phyloP scores from a whole-genome alignment of 1,140 invertebrate genomes.

The Megathymus violae region DNA sequence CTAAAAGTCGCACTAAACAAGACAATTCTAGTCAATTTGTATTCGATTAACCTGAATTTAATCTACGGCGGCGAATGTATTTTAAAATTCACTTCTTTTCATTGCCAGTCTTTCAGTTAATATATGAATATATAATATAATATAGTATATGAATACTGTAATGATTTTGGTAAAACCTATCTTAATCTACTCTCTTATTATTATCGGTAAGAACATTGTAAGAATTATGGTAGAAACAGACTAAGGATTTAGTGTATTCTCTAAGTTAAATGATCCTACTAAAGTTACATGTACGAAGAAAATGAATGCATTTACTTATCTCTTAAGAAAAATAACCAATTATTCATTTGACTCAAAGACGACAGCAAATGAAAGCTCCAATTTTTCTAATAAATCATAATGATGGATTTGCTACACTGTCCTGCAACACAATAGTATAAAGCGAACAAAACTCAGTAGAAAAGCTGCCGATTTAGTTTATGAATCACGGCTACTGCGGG shows the following conservation, averaged over 20 bases:
- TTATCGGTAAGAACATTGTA: too few species aligned
- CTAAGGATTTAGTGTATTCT: too few species aligned
- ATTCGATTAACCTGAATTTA: neutral
- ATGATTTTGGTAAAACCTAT: too few species aligned
- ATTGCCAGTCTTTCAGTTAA: too few species aligned
- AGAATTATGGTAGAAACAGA: too few species aligned
- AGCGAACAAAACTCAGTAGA: constrained; percentile 23
- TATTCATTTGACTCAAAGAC: neutral
- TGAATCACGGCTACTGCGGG: constrained; percentile 27
- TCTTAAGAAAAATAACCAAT: neutral
- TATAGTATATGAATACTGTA: too few species aligned
- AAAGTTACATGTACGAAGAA: too few species aligned
- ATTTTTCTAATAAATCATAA: constrained; percentile 13
- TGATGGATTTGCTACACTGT: constrained; percentile 17
- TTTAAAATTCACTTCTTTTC: neutral
- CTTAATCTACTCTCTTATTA: too few species aligned
- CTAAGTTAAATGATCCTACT: too few species aligned
- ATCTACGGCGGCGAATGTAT: neutral
- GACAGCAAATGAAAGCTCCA: constrained; percentile 1
- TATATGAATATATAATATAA: too few species aligned
- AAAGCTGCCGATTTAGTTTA: constrained; percentile 29
- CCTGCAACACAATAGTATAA: constrained; percentile 15
- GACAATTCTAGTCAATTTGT: neutral
- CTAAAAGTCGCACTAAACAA: neutral
- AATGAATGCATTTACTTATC: neutral